phyloP scores from a whole-genome alignment of 2,888 invertebrate genomes.

The Tetanocera ferruginea region DNA sequence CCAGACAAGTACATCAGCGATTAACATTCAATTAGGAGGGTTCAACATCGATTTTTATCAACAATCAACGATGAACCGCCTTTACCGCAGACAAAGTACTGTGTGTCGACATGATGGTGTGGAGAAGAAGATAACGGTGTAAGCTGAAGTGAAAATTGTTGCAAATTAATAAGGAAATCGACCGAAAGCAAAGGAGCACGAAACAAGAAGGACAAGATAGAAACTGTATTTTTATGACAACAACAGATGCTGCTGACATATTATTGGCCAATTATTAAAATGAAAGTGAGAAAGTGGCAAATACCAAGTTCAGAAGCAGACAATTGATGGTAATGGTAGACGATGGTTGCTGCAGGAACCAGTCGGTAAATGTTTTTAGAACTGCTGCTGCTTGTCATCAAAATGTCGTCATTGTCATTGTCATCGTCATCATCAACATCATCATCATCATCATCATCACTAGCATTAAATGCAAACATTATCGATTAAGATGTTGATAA shows the following conservation, averaged over 20 bases:
- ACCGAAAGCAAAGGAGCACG: not conserved
- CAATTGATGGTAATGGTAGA: not conserved
- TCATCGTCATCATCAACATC: not conserved
- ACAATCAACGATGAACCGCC: constrained; percentile 41
- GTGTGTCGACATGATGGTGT: not conserved
- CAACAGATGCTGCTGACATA: constrained; percentile 69
- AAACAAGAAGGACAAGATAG: not conserved
- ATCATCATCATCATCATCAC: not conserved
- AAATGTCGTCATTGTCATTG: not conserved
- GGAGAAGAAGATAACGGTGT: no score
- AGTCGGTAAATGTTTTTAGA: not conserved
- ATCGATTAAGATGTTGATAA: no score
- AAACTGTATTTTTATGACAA: constrained; percentile 64
- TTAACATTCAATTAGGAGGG: constrained; percentile 65
- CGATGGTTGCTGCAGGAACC: constrained; percentile 44
- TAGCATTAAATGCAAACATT: no score
- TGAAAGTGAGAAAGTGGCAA: constrained; percentile 37
- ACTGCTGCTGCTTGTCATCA: constrained; percentile 3
- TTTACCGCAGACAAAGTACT: not conserved
- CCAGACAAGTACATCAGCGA: constrained; percentile 52
- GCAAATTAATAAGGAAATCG: constrained; percentile 57
- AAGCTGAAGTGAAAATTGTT: constrained; percentile 56
- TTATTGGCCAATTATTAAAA: constrained; percentile 69
- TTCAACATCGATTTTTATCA: constrained; percentile 44
- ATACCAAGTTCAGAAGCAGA: not conserved